Percentiles rank a stretch among this genome's conserved stretches.
Conservation (phyloP, 2,113 vertebrate genomes). For the Sclerurus mexicanus region DNA sequence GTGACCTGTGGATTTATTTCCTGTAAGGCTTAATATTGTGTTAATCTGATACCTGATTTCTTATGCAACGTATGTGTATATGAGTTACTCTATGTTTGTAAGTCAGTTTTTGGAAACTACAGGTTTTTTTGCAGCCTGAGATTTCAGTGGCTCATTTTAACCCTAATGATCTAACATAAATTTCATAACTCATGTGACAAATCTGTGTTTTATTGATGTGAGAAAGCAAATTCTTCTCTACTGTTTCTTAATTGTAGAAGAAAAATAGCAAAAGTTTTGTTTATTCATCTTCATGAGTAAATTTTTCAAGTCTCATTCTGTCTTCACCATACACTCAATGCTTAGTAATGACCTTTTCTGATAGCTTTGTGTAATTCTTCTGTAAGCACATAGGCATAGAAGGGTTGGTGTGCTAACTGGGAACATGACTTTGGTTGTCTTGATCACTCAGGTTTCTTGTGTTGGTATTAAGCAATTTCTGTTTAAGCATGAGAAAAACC, state of each 20-base stretch:
- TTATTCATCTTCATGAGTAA: neutral
- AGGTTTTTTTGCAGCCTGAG: neutral
- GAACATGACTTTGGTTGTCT: neutral
- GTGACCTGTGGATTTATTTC: neutral
- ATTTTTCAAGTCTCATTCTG: neutral
- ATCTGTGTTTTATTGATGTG: neutral
- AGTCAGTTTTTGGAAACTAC: neutral
- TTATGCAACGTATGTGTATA: neutral
- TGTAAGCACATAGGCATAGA: neutral
- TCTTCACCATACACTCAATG: neutral
- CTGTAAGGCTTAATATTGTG: neutral
- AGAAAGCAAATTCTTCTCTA: neutral
- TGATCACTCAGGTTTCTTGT: neutral
- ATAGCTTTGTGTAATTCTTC: neutral
- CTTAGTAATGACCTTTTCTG: neutral
- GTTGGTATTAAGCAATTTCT: neutral
- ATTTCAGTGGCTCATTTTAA: neutral
- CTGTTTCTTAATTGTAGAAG: neutral
- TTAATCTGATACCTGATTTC: neutral
- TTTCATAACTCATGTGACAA: neutral
- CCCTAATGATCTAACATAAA: neutral
- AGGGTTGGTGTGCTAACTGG: neutral
- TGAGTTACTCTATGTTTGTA: neutral
- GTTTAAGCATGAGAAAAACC: neutral
- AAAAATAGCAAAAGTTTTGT: neutral